Base-by-base conservation (phyloP, 2,113 vertebrate species). In the human region DNA sequence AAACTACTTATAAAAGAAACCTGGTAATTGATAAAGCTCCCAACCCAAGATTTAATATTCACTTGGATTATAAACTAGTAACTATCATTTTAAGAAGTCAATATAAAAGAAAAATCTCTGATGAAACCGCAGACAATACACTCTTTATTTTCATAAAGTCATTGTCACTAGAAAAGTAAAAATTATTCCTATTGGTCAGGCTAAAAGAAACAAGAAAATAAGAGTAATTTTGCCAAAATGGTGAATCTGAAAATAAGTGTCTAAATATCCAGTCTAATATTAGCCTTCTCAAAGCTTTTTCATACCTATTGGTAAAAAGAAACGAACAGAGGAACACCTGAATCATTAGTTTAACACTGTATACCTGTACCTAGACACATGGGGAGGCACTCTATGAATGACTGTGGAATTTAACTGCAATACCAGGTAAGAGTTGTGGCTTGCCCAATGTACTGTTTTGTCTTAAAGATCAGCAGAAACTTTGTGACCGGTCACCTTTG, bases 401-500 rank as follows among this genome's bases (percentile, higher is more conserved):
- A 20, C 40, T 90, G 38, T n/a, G 43, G 79, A 82, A 89, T 25
- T 70, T 32, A 89, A 93, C 0, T 43, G 35, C 64, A 86, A 59
- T 59, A 76, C 35, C n/a, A 5, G 43, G 10, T 66, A 90, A 94
- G 55, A 87, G 30, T 6, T 59, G 32, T 45, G 12, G 88, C 14
- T 55, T 38, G 68, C 48, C 4, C 52, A 95, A 78, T 4, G n/a
- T 11, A 86, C 14, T 76, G 55, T 61, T 89, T 85, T 35, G 84
- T 81, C 72, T 95, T 89, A 76, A 87, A 79, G 75, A 90, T 81
- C 18, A 81, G 32, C 18, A 93, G 48, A 95, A 95, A 82, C 79
- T 78, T 38, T 79, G 32, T 43, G n/a, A 73, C 45, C 32, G 76
- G 9, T 93, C 16, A 78, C 27, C 27, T 75, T 76, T 89, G 35